Base-by-base conservation (phyloP, 1,140 invertebrate species). In the Camponotus floridanus region DNA sequence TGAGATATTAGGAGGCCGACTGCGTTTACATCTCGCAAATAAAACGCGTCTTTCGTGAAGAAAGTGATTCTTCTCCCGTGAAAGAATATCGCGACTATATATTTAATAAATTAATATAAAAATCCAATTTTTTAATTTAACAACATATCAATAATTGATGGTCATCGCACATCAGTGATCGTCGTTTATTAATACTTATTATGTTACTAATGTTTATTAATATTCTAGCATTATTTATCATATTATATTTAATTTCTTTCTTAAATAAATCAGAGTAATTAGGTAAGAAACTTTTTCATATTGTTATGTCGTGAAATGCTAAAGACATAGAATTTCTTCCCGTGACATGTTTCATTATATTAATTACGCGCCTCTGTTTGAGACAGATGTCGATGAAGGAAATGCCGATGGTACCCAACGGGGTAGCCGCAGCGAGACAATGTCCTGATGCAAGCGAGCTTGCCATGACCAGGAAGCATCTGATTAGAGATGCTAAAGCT, bases 401-500 rank as follows among this genome's bases (percentile, higher is more conserved):
- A 78, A 89, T 93, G 87, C 93, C 92, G 45, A 92, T 91, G 67
- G 86, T 94, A 73, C 92, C 94, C 48, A 73, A 57, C 7, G 86
- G 84, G 9, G 81, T 93, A 3, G 92, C 90, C 11, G 21, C 81
- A 6, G 87, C 85, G 57, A 89, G 89, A 61, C 88, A 95, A 90
- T 92, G 92, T 21, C 92, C 91, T 0, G 94, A 93, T 65, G 91
- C 95, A 8, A 92, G 91, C 45, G 94, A 95, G 61, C 92, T 96
- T 6, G 93, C 91, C 21, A 88, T 93, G 80, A 92, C 91, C 86
- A 85, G 87, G 93, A 92, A 92, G 55, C 95, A 96, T 87, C 93
- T 96, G n/a, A 92, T 91, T 1, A 92, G 86, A 21, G 96, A 96
- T 57, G 92, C 95, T 8, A 91, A 93, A 80, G 95, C 95, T 0